phyloP scores from a whole-genome alignment of 2,797 vertebrate genomes.

The Catostomus latipinnis region DNA sequence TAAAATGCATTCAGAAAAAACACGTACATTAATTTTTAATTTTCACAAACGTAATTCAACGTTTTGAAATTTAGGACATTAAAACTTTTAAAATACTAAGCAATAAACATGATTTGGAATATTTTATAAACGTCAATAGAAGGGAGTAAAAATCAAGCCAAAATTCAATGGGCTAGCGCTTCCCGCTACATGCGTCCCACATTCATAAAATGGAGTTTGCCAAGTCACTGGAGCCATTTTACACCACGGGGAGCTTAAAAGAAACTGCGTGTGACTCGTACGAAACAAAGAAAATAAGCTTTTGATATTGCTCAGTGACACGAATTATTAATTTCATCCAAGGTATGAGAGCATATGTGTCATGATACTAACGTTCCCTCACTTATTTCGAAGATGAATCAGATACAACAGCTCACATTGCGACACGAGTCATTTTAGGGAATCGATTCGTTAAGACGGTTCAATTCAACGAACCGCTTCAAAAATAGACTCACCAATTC shows the following conservation, averaged over 20 bases:
- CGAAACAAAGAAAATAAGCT: neutral
- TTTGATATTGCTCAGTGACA: neutral
- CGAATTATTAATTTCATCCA: neutral
- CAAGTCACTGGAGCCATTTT: slow-evolving; percentile 54
- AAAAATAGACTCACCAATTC: neutral
- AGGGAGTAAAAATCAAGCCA: slow-evolving; percentile 1
- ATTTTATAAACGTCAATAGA: neutral
- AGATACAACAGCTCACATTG: slow-evolving; percentile 52
- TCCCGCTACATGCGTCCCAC: neutral
- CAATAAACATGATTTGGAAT: no score
- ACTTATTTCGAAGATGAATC: slow-evolving; percentile 46
- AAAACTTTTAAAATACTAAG: no score
- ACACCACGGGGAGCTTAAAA: neutral
- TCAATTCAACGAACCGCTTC: neutral
- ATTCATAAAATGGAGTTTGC: slow-evolving; percentile 42
- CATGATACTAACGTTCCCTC: slow-evolving; percentile 9
- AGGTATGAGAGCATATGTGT: neutral
- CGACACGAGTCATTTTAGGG: neutral
- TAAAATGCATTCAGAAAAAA: neutral
- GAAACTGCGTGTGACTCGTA: neutral
- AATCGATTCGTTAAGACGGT: neutral
- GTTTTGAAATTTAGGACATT: no score
- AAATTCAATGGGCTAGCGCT: neutral
- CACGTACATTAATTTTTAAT: no score
- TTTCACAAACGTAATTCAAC: no score